These are phyloP conservation scores for Microplitis manilae DNA, from an alignment of 2,888 invertebrate species.

Conservation along the genomic window DNA sequence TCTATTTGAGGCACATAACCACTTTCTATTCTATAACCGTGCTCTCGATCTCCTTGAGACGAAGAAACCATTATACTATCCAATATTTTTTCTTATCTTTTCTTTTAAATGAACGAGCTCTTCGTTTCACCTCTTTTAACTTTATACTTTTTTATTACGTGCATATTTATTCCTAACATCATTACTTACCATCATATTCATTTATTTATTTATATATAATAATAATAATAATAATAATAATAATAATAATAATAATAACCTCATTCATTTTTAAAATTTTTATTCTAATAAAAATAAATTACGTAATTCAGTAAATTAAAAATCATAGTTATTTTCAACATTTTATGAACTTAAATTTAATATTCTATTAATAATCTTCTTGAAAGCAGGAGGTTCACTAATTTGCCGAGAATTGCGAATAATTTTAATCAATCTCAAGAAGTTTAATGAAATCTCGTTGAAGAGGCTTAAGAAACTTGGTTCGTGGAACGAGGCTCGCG, in stretches of 20 bases:
- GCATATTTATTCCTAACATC: neutral
- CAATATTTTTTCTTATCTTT: slow-evolving; percentile 28
- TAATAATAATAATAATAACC: too few relatives aligned
- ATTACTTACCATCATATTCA: neutral
- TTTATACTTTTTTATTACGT: neutral
- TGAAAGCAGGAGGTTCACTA: neutral
- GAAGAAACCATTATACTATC: slow-evolving; percentile 50
- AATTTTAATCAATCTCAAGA: slow-evolving; percentile 57
- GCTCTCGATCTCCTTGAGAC: slow-evolving; percentile 50
- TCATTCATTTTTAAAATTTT: too few relatives aligned
- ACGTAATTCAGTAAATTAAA: slow-evolving; percentile 9
- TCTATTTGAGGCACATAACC: slow-evolving; percentile 53
- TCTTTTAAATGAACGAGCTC: slow-evolving; percentile 8
- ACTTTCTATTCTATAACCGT: slow-evolving; percentile 54
- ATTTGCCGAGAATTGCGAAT: slow-evolving; percentile 49
- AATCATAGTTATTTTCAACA: neutral
- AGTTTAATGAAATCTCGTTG: slow-evolving; percentile 60
- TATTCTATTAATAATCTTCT: neutral
- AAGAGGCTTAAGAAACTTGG: slow-evolving; percentile 54
- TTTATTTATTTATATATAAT: too few relatives aligned
- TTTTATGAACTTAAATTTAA: neutral
- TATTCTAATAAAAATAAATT: too few relatives aligned
- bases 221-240: too few relatives aligned
- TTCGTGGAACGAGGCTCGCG: neutral
- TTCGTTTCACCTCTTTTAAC: slow-evolving; percentile 18